Conservation (phyloP, 2,797 vertebrate species). For the Tinamus major region DNA sequence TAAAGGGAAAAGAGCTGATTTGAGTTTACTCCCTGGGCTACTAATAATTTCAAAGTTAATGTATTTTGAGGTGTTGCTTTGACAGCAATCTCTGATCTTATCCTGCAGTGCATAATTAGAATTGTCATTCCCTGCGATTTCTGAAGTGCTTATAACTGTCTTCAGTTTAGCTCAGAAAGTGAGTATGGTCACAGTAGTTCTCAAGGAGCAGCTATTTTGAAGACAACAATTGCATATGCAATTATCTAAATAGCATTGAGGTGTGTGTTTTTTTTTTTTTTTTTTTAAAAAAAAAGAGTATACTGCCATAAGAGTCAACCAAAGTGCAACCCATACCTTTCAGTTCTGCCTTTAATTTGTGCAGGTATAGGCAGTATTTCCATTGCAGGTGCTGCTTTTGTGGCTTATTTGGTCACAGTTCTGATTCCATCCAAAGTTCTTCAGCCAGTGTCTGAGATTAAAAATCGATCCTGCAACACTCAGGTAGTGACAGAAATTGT, state of each 20-base stretch:
- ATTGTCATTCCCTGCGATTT: conserved; percentile 47
- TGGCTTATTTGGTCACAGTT: background rate
- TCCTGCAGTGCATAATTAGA: conserved; percentile 37
- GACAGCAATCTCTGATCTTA: conserved; percentile 40
- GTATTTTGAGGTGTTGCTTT: conserved; percentile 43
- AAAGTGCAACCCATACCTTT: background rate
- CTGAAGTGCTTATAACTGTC: conserved; percentile 21
- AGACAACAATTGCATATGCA: background rate
- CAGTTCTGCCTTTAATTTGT: background rate
- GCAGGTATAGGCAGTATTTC: background rate
- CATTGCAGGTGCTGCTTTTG: background rate
- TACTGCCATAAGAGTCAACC: background rate
- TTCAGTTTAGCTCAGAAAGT: conserved; percentile 10
- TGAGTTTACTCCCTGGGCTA: conserved; percentile 15
- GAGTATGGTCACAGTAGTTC: background rate
- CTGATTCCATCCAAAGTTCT: background rate
- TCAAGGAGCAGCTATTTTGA: background rate
- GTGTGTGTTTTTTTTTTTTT: background rate
- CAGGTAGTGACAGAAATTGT: background rate
- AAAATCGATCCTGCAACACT: background rate
- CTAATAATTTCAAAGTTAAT: conserved; percentile 35
- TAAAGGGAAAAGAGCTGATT: background rate
- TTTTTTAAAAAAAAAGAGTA: background rate
- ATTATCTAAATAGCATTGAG: conserved; percentile 21
- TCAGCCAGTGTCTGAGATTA: background rate